phyloP scores from a whole-genome alignment of 2,797 vertebrate genomes.

The Pangasius macronema region DNA sequence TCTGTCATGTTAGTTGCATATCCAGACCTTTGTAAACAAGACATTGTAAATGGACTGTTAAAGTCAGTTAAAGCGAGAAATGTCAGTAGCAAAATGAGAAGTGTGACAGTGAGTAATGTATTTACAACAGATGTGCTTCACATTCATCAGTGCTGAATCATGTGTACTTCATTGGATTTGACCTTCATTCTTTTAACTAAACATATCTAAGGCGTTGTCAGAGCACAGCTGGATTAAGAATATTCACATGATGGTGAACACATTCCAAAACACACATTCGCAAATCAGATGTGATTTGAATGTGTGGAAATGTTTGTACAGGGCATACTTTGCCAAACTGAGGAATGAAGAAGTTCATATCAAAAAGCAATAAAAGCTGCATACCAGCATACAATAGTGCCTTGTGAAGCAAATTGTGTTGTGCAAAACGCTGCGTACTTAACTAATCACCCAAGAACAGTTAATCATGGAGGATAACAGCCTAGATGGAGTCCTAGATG shows the following conservation, averaged over 20 bases:
- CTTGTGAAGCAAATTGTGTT: slow-evolving; percentile 11
- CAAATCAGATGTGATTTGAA: slow-evolving; percentile 12
- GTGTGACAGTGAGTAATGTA: not conserved
- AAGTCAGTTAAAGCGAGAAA: not conserved
- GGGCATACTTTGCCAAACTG: slow-evolving; percentile 6
- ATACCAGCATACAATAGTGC: slow-evolving; percentile 26
- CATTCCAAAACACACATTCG: slow-evolving; percentile 10
- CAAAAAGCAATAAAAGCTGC: slow-evolving; percentile 20
- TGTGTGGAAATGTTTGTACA: slow-evolving; percentile 31
- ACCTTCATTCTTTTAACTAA: not conserved
- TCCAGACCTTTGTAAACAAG: not conserved
- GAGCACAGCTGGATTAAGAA: slow-evolving; percentile 15
- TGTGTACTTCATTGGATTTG: not conserved
- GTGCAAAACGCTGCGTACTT: slow-evolving; percentile 12
- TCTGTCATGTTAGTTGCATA: not conserved
- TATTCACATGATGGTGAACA: not conserved
- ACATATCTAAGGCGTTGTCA: not conserved
- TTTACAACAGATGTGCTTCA: not conserved
- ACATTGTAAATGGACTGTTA: not conserved
- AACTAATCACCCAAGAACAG: slow-evolving; percentile 11
- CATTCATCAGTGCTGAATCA: not conserved
- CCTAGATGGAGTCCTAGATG: not conserved
- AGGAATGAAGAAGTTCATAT: not conserved
- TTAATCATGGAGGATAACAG: slow-evolving; percentile 28
- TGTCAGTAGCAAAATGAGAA: not conserved